Evolutionary conservation across 2,797 vertebrate species (phyloP).

Genomic region (Notoglanidium macrostoma): DNA sequence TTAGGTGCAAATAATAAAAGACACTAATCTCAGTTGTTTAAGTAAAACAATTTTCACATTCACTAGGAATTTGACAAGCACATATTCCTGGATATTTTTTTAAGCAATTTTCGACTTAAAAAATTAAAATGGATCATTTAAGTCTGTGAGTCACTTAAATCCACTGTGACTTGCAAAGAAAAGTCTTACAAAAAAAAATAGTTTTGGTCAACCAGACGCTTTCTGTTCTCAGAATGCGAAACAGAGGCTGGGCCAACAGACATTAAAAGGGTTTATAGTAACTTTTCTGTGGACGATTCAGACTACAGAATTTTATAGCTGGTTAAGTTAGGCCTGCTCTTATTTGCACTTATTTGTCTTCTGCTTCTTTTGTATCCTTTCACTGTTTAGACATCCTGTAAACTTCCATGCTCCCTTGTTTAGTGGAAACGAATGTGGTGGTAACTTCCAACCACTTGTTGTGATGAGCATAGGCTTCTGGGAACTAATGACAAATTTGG

Average conservation of each 20-base stretch:
- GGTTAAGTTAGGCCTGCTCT: neutral
- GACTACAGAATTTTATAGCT: neutral
- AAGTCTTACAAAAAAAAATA: neutral
- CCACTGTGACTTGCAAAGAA: neutral
- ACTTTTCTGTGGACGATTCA: neutral
- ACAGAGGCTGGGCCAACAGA: neutral
- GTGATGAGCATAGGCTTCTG: neutral
- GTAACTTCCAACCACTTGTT: constrained; percentile 20
- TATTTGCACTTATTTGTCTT: neutral
- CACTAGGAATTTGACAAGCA: neutral
- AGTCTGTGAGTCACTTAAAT: neutral
- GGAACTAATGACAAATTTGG: constrained; percentile 2
- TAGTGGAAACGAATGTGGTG: constrained; percentile 17
- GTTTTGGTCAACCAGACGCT: neutral
- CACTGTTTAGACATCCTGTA: constrained; percentile 15
- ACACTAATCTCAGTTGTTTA: neutral
- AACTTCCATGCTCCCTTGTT: neutral
- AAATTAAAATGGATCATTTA: neutral
- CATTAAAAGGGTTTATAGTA: neutral
- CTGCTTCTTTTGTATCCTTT: neutral
- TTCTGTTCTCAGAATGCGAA: neutral
- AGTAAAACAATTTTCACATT: neutral
- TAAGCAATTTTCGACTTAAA: neutral
- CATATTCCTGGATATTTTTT: neutral
- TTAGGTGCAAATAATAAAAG: neutral